Conservation (phyloP, 2,113 vertebrate species). For the Boulengeromyrus knoepffleri region DNA sequence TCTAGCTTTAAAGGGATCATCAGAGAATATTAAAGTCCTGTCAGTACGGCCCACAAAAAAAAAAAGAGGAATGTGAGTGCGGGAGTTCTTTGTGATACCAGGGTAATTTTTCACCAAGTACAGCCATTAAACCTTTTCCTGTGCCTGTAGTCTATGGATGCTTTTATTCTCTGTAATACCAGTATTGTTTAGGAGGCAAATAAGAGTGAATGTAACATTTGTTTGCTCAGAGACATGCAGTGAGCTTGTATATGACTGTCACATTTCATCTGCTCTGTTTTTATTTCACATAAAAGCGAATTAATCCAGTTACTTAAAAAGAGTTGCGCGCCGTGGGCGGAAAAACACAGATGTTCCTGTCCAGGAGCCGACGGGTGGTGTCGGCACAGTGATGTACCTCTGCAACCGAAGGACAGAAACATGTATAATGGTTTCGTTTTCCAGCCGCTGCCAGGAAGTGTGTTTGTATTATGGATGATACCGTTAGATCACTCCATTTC, state of each 20-base stretch:
- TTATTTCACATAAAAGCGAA: background rate
- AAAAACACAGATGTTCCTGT: background rate
- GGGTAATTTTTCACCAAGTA: slow-evolving; percentile 23
- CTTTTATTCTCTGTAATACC: background rate
- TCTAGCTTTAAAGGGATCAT: slow-evolving; percentile 32
- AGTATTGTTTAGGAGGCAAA: background rate
- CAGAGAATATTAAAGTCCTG: slow-evolving; percentile 12
- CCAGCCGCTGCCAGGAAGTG: background rate
- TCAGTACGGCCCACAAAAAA: background rate
- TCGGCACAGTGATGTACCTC: background rate
- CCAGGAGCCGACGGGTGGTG: background rate
- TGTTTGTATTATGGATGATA: background rate
- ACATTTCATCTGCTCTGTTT: background rate
- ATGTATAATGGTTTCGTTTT: background rate
- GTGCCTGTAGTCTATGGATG: background rate
- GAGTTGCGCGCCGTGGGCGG: background rate
- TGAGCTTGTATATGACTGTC: background rate
- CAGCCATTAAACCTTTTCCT: slow-evolving; percentile 11
- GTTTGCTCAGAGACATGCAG: background rate
- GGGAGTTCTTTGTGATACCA: background rate
- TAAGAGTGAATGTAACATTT: background rate
- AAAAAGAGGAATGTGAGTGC: slow-evolving; percentile 15
- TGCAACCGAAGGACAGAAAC: slow-evolving; percentile 25
- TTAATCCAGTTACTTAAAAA: slow-evolving; percentile 8
- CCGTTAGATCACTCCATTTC: background rate